Percentiles rank a stretch among this genome's conserved stretches.
These are phyloP conservation scores for Camponotus floridanus DNA, from an alignment of 1,140 invertebrate species.

Conservation along the genomic window DNA sequence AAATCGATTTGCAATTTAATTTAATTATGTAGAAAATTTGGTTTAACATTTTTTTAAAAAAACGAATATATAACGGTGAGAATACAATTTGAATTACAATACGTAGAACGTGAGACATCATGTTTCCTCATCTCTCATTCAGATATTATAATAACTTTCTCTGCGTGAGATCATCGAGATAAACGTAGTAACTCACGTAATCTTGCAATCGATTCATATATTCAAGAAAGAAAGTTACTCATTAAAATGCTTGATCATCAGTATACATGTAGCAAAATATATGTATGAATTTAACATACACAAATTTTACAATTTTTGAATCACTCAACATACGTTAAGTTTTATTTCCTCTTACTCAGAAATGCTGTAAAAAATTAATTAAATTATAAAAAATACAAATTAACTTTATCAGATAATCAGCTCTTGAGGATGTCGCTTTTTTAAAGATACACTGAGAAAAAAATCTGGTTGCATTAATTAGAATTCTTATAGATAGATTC, in stretches of 20 bases:
- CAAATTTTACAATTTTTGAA: background rate
- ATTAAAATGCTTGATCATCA: constrained; percentile 17
- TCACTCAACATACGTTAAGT: background rate
- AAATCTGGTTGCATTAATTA: no score
- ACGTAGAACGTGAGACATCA: background rate
- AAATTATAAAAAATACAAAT: background rate
- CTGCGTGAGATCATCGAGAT: constrained; percentile 42
- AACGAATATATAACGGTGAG: background rate
- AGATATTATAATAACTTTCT: constrained; percentile 55
- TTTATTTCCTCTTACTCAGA: background rate
- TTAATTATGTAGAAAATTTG: background rate
- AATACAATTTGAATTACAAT: background rate
- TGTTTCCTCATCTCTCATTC: constrained; percentile 20
- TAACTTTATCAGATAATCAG: background rate
- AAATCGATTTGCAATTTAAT: constrained; percentile 6
- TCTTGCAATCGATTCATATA: constrained; percentile 39
- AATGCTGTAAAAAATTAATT: background rate
- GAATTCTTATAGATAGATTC: no score
- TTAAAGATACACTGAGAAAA: no score
- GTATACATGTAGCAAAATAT: background rate
- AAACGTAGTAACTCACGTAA: constrained; percentile 6
- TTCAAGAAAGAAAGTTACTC: constrained; percentile 51
- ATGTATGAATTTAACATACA: background rate
- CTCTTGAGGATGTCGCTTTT: background rate
- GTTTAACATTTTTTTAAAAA: background rate